Conservation (phyloP, 2,113 vertebrate species). For the Scartelaos histophorus region DNA sequence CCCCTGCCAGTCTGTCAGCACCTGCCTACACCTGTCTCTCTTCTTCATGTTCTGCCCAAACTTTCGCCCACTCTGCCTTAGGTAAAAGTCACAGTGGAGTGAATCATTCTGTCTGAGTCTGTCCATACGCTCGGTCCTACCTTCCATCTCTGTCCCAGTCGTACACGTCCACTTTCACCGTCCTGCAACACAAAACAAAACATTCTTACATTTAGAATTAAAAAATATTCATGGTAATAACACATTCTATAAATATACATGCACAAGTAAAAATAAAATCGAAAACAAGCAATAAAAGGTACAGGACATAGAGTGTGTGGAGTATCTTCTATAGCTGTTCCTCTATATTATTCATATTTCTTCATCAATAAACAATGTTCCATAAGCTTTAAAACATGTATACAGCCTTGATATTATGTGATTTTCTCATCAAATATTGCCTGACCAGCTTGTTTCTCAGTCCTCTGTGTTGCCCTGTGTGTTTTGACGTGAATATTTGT, state of each 20-base stretch:
- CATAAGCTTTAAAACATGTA: no score
- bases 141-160: conserved; percentile 98
- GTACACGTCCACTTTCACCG: conserved; percentile 93
- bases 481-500: no score
- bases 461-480: no score
- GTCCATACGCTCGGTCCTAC: conserved; percentile 66
- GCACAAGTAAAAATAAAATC: no score
- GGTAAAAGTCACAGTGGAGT: conserved; percentile 15
- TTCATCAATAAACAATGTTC: background rate
- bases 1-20: conserved; percentile 1
- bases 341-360: background rate
- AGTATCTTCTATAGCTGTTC: no score
- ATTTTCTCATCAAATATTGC: background rate
- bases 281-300: no score
- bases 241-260: no score
- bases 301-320: no score
- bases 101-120: background rate
- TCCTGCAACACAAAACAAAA: conserved; percentile 74
- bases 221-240: no score
- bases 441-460: no score
- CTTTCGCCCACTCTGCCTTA: background rate
- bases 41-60: conserved; percentile 1
- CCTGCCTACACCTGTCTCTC: background rate
- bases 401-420: background rate
- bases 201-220: background rate